Conservation (phyloP, 2,888 invertebrate genomes). For the Dolichopus griseipennis region DNA sequence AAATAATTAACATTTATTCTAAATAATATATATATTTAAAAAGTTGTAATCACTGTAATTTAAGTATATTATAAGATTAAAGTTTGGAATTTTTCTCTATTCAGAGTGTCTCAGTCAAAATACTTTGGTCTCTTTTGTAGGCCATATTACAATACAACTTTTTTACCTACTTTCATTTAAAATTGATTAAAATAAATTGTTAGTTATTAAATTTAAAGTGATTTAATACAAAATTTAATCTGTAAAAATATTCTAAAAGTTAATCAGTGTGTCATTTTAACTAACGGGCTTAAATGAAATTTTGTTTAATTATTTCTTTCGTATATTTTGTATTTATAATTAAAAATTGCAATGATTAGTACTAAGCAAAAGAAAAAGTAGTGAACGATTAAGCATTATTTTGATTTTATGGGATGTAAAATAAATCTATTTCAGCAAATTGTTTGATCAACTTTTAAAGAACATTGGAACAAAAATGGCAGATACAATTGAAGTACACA, state of each 20-base stretch:
- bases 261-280: too few species aligned
- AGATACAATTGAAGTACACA: constrained; percentile 18
- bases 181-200: too few species aligned
- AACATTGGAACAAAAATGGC: constrained; percentile 15
- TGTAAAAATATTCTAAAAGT: too few species aligned
- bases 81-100: not conserved
- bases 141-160: not conserved
- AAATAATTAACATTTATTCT: not conserved
- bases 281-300: too few species aligned
- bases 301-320: too few species aligned
- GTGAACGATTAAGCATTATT: not conserved
- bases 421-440: not conserved
- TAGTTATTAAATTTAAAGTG: too few species aligned
- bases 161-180: too few species aligned
- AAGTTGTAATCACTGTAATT: not conserved
- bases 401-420: not conserved
- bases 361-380: not conserved
- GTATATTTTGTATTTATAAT: not conserved
- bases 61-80: not conserved
- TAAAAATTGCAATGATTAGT: not conserved
- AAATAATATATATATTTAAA: not conserved
- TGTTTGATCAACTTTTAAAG: not conserved
- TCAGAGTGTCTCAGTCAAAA: not conserved
- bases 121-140: not conserved
- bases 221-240: too few species aligned